These are phyloP conservation scores for Hemaris fuciformis DNA, from an alignment of 2,888 invertebrate species.

Conservation along the genomic window DNA sequence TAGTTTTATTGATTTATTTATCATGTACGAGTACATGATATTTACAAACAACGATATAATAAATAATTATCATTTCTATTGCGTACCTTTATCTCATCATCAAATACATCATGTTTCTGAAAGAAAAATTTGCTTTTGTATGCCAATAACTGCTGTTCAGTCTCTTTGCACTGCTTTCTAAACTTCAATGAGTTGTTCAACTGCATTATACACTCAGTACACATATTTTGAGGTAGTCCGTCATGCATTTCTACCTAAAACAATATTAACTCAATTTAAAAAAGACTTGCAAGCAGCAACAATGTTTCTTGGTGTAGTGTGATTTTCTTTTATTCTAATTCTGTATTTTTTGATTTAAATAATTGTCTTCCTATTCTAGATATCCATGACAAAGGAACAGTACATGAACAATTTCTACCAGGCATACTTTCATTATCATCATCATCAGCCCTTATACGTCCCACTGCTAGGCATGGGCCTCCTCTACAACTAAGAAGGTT, in stretches of 20 bases:
- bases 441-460: too few species aligned
- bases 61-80: neutral
- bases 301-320: too few species aligned
- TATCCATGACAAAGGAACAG: too few species aligned
- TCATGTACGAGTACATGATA: neutral
- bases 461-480: too few species aligned
- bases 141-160: conserved; percentile 33
- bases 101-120: neutral
- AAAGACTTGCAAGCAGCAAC: too few species aligned
- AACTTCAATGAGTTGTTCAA: conserved; percentile 41
- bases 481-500: too few species aligned
- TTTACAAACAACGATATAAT: neutral
- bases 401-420: too few species aligned
- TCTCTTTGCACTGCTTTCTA: conserved; percentile 40
- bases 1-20: too few species aligned
- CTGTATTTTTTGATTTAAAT: too few species aligned
- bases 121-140: neutral
- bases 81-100: neutral
- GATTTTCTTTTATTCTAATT: too few species aligned
- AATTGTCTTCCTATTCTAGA: too few species aligned
- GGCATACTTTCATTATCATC: too few species aligned
- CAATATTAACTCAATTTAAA: neutral
- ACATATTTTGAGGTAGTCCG: conserved; percentile 51
- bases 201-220: conserved; percentile 32
- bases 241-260: conserved; percentile 43